Percentiles rank a stretch among this genome's conserved stretches.
Conservation (phyloP, 2,113 vertebrate species). For the Cephalopterus ornatus region DNA sequence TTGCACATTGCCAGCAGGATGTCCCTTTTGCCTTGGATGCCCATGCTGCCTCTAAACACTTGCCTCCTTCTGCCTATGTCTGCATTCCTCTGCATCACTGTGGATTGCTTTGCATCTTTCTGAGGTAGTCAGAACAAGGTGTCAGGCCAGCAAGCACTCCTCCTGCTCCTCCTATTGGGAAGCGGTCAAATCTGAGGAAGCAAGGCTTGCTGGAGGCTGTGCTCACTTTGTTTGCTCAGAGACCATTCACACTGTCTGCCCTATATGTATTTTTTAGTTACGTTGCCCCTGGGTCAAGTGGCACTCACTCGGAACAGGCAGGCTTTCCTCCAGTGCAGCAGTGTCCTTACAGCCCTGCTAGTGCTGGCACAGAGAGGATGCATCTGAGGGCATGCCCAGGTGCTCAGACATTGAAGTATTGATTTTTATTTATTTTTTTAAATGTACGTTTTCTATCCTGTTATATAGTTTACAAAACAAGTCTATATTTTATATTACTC, state of each 20-base stretch:
- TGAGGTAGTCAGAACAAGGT: not conserved
- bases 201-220: not conserved
- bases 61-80: not conserved
- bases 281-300: not conserved
- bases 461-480: not conserved
- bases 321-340: not conserved
- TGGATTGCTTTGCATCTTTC: not conserved
- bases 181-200: not conserved
- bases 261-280: not conserved
- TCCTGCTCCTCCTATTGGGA: rapidly evolving
- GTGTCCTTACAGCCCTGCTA: not conserved
- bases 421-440: not conserved
- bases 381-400: not conserved
- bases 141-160: rapidly evolving
- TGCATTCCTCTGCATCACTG: not conserved
- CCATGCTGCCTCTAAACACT: not conserved
- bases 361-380: not conserved
- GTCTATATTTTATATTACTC: not conserved
- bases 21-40: not conserved
- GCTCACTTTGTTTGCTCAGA: not conserved
- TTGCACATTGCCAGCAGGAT: rapidly evolving
- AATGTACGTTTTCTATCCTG: not conserved
- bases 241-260: not conserved
- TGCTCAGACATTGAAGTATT: not conserved
- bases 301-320: not conserved